These are phyloP conservation scores for Pheosia tremula DNA, from an alignment of 2,888 invertebrate genomes.

Conservation along the genomic window DNA sequence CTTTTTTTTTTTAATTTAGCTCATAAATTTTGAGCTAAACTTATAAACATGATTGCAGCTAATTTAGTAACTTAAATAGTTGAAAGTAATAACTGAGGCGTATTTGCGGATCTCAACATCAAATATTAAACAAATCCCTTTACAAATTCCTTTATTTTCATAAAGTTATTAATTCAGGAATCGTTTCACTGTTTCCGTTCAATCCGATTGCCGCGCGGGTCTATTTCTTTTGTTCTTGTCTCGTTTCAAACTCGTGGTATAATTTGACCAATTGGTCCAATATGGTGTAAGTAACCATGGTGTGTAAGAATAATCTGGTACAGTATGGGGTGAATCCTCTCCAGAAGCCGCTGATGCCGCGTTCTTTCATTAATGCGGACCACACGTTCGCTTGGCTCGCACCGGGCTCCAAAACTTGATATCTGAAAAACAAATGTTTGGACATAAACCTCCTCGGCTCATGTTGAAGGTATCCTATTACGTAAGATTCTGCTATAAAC, in stretches of 20 bases:
- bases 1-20: not conserved
- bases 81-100: not conserved
- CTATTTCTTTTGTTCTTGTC: conserved; percentile 6
- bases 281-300: conserved; percentile 96
- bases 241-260: conserved; percentile 66
- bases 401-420: conserved; percentile 41
- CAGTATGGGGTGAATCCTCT: conserved; percentile 98
- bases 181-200: not conserved
- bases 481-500: too few relatives aligned
- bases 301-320: conserved; percentile 95
- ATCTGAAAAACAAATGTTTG: conserved; percentile 35
- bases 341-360: conserved; percentile 96
- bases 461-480: too few relatives aligned
- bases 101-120: not conserved
- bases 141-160: conserved; percentile 5
- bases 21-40: not conserved
- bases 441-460: too few relatives aligned
- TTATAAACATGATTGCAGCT: not conserved
- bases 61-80: not conserved
- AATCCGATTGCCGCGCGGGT: not conserved
- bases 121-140: conserved; percentile 6
- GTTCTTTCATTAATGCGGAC: conserved; percentile 88
- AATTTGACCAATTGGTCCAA: conserved; percentile 92
- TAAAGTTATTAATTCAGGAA: not conserved
- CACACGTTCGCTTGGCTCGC: conserved; percentile 87